Evolutionary conservation across 2,888 invertebrate genomes (phyloP), one percentile per base, ranked within the genome.

Genomic region (Hipparchia semele): DNA sequence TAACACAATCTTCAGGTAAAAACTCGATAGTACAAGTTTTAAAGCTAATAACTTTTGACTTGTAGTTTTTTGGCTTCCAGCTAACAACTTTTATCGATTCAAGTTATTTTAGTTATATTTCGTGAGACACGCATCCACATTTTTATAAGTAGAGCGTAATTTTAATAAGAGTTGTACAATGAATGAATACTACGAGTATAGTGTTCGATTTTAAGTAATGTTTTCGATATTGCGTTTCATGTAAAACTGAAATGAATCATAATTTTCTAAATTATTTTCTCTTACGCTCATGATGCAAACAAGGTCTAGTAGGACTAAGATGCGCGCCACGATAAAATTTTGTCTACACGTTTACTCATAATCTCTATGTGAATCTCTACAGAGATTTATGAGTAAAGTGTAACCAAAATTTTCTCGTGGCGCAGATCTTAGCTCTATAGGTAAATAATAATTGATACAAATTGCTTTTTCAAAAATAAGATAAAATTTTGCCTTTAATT

Each of bases 61-160:
- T 70, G 46, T 72, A 69, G 64, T 76, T 74, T 23, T 75, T 72
- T 71, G 68, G 59, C 69, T 67, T 53, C 33, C 49, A 71, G 67
- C 73, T 61, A 73, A 73, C 46, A 60, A 54, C 46, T 54, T 62
- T 66, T 76, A 81, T 88, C 83, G 87, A 87, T 86, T 87, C 68
- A 70, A 74, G 81, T 80, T 87, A 85, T 87, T 89, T 83, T 83
- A 67, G 86, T 83, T 12, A 79, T 77, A 73, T 84, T 77, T 79
- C 86, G 85, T 86, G 86, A 80, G 73, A 78, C 90, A 88, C 89
- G 90, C 89, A 78, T 87, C 77, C 70, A 64, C 53, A 60, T 60
- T 60, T 23, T 67, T 73, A 70, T 64, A 61, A 53, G 66, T 23
- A 49, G 67, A 49, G 66, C 67, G 71, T 75, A 71, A 71, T 65